Evolutionary conservation across 2,888 invertebrate species (phyloP).

Genomic region (Agapostemon virescens): DNA sequence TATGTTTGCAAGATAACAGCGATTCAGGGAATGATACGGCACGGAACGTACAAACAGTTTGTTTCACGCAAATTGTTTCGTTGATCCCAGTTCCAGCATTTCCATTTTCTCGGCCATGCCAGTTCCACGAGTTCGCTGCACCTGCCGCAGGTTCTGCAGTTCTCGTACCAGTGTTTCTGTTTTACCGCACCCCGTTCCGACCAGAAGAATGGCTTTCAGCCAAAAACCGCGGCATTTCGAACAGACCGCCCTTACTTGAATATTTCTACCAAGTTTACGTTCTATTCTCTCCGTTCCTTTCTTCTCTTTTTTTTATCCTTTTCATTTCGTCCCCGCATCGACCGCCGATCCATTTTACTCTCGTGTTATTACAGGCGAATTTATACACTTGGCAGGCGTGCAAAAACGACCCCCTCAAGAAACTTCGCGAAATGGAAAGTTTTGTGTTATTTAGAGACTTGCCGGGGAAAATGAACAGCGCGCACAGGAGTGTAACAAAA

Average conservation of each 20-base stretch:
- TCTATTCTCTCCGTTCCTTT: not conserved
- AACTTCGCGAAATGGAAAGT: slow-evolving; percentile 28
- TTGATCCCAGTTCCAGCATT: slow-evolving; percentile 21
- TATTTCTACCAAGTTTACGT: slow-evolving; percentile 23
- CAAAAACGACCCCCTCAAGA: not conserved
- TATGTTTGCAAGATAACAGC: not conserved
- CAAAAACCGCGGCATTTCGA: slow-evolving; percentile 41
- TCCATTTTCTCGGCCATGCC: slow-evolving; percentile 30
- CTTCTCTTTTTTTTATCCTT: not conserved
- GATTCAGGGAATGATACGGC: not conserved
- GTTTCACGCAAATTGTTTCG: slow-evolving; percentile 27
- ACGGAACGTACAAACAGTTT: slow-evolving; percentile 22
- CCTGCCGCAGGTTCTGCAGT: slow-evolving; percentile 32
- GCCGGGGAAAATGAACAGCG: not conserved
- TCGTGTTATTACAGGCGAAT: slow-evolving; percentile 25
- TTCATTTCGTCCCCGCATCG: not conserved
- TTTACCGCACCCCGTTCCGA: slow-evolving; percentile 31
- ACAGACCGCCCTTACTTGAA: slow-evolving; percentile 34
- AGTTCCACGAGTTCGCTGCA: slow-evolving; percentile 30
- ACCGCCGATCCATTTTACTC: slow-evolving; percentile 18
- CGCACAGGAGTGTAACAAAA: not conserved
- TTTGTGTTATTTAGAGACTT: slow-evolving; percentile 11
- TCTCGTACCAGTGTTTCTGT: slow-evolving; percentile 24
- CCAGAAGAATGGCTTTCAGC: slow-evolving; percentile 44
- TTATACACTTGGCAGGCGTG: slow-evolving; percentile 32